Base-by-base conservation (phyloP, 2,113 vertebrate species). In the Entomyzon cyanotis region DNA sequence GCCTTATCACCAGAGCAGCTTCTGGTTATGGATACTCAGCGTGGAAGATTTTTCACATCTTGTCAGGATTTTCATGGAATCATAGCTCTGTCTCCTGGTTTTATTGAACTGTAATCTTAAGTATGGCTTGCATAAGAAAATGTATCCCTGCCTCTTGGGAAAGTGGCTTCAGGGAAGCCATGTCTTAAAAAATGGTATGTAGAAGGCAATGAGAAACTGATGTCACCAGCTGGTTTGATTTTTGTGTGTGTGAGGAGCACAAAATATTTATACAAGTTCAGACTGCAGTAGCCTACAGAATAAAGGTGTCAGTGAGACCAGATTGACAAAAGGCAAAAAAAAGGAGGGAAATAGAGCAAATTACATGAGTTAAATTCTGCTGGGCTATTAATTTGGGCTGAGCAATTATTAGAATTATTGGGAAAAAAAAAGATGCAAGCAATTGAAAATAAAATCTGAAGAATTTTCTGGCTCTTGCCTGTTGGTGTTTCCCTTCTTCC, bases 1-100 rank as follows among this genome's bases (percentile, higher is more conserved):
- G 39, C 21, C 39, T 89, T 95, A 94, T 93, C 53, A 69, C 9
- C 70, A 93, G 46, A 86, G 53, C 78, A 80, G 15, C n/a, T 35
- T 87, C 62, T 85, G 42, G 35, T 89, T 95, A 82, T 0, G 9
- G 74, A 68, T 79, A 59, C 76, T 71, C 3, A 2, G 9, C 0
- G 0, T 0, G 60, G 62, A 59, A 65, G 67, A 55, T 42, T 83
- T 93, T 67, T 93, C 52, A 59, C 2, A 3, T 42, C 59, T 91
- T 84, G 18, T 62, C 53, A 91, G 53, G 22, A 23, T 90, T 91
- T 77, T 86, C 21, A 41, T 23, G 19, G 13, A 67, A 74, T 75
- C 81, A 46, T 50, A 73, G 35, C 47, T 74, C 37, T 76, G 15
- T 27, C 30, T 76, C 14, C 49, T 78, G 49, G 5, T 15, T 71